A percentile compares a stretch with the other conserved stretches of the same genome.
These are phyloP conservation scores for Acestrorhynchus altus DNA, from an alignment of 2,797 vertebrate genomes.

Conservation along the genomic window DNA sequence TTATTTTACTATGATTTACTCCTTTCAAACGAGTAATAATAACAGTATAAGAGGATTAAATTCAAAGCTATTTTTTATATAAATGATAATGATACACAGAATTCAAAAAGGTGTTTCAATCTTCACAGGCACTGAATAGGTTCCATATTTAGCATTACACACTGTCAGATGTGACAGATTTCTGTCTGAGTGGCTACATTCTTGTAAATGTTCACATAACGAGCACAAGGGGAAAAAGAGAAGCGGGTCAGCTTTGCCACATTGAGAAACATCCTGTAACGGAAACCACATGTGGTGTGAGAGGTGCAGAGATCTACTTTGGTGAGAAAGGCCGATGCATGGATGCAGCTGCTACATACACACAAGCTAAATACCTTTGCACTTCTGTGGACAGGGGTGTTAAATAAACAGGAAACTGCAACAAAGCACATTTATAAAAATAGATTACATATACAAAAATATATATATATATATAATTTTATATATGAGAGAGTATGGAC, in stretches of 20 bases:
- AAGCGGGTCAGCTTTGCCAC: constrained; percentile 17
- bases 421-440: background rate
- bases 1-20: too few relatives aligned
- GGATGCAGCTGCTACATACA: background rate
- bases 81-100: background rate
- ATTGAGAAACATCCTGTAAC: constrained; percentile 20
- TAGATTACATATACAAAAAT: too few relatives aligned
- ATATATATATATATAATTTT: too few relatives aligned
- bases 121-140: background rate
- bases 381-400: background rate
- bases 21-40: too few relatives aligned
- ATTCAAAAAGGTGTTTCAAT: background rate
- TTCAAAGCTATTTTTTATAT: too few relatives aligned
- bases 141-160: background rate
- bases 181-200: constrained; percentile 2
- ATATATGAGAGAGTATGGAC: too few relatives aligned
- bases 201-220: constrained; percentile 27
- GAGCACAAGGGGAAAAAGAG: background rate
- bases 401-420: constrained; percentile 3
- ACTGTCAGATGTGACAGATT: background rate
- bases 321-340: background rate
- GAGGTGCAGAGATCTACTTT: background rate
- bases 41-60: too few relatives aligned
- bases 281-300: background rate
- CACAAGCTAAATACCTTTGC: background rate